Base-by-base conservation (phyloP, 1,140 invertebrate genomes). In the Lanistes nyassanus region DNA sequence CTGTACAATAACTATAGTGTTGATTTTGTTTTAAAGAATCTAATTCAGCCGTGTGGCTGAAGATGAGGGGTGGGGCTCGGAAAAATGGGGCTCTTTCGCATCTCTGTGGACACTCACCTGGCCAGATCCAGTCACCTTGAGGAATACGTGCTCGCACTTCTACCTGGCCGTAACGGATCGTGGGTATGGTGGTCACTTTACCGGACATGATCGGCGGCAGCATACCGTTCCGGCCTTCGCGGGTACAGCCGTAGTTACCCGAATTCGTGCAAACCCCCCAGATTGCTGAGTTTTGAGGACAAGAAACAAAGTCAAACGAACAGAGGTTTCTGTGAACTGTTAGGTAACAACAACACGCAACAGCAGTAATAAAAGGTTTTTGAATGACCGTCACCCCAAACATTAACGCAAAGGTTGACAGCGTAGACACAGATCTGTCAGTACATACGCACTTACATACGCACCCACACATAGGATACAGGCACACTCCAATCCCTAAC, bases 51-150 rank as follows among this genome's bases (percentile, higher is more conserved):
- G 51, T 53, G 23, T 23, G 51, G 51, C 51, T 13, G 23, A 53
- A 23, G 51, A 13, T 53, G 23, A 53, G 23, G 51, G 23, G 23
- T 53, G 51, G 23, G 51, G 51, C 13, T 53, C 51, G 13, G 13
- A 4, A n/a, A 21, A 4, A 16, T 29, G 26, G 23, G 51, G 13
- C 13, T 13, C 51, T 53, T 11, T 31, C 23, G 29, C 31, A 2
- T 16, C n/a, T 7, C n/a, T 29, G 31, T 29, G 13, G 36, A 23
- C 7, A 42, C 79, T 86, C 88, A 93, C 93, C 92, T 87, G 94
- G 94, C 91, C 93, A 93, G 2, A 95, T 80, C 94, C 94, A 96
- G 85, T 94, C 93, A 47, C 94, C 94, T 81, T 90, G 87, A 0
- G 94, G 94, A 76, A 95, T 86, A 85, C 93, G 94, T 0, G 94